These are phyloP conservation scores for Ornithorhynchus anatinus DNA, from an alignment of 2,113 vertebrate genomes.

Conservation along the genomic window DNA sequence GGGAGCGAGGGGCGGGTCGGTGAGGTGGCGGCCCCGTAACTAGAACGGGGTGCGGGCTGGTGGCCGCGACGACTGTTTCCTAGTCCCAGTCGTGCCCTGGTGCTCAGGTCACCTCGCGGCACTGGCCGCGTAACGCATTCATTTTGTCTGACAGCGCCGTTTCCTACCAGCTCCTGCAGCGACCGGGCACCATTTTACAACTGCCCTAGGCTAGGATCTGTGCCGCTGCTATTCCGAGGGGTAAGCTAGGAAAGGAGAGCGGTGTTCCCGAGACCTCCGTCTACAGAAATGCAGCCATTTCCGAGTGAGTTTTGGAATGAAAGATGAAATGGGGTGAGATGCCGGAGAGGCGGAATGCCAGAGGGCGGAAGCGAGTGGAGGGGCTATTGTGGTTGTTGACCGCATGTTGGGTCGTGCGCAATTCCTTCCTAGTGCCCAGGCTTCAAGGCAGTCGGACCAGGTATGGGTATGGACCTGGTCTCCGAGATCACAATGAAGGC, in stretches of 20 bases:
- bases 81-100: background rate
- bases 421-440: conserved; percentile 42
- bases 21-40: too few species aligned
- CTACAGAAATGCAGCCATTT: background rate
- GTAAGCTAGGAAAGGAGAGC: conserved; percentile 12
- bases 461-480: conserved; percentile 9
- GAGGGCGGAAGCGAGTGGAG: conserved; percentile 10
- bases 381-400: conserved; percentile 27
- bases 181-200: conserved; percentile 50
- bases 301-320: conserved; percentile 9
- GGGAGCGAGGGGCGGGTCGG: too few species aligned
- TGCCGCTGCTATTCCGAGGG: conserved; percentile 3
- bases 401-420: conserved; percentile 15
- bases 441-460: conserved; percentile 24
- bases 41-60: too few species aligned
- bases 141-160: conserved; percentile 33
- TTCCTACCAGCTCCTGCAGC: conserved; percentile 33
- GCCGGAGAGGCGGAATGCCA: background rate
- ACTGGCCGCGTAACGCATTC: conserved; percentile 23
- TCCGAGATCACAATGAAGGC: conserved; percentile 38
- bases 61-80: too few species aligned
- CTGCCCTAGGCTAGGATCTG: conserved; percentile 9
- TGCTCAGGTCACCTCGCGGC: conserved; percentile 3
- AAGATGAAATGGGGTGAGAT: conserved; percentile 17
- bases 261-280: conserved; percentile 28